Conservation (phyloP, 2,888 invertebrate species). For the Philereme transversata region DNA sequence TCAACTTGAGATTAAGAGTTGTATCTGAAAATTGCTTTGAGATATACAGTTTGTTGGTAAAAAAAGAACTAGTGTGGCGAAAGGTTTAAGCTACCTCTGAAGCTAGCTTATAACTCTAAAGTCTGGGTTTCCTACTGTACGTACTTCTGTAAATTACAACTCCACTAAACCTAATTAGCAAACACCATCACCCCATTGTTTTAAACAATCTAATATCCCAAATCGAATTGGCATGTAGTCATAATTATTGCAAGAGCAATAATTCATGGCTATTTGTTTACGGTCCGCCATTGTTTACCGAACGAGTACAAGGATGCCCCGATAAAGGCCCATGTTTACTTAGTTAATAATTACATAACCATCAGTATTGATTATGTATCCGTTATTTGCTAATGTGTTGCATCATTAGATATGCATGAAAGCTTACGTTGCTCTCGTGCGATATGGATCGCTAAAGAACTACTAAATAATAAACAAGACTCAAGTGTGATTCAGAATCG, state of each 20-base stretch:
- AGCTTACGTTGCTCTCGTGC: slow-evolving; percentile 44
- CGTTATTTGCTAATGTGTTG: slow-evolving; percentile 54
- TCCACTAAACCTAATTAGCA: slow-evolving; percentile 9
- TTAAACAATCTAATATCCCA: slow-evolving; percentile 30
- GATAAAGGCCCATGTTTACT: slow-evolving; percentile 71
- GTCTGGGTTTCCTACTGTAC: neutral
- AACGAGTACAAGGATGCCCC: slow-evolving; percentile 76
- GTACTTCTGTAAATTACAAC: neutral
- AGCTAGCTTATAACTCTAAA: too few species aligned
- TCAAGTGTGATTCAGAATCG: too few species aligned
- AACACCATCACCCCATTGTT: slow-evolving; percentile 22
- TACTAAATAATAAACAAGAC: too few species aligned
- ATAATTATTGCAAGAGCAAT: slow-evolving; percentile 52
- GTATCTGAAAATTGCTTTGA: too few species aligned
- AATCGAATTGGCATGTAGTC: slow-evolving; percentile 35
- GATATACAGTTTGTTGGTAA: too few species aligned
- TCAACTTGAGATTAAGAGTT: too few species aligned
- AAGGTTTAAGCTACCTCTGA: too few species aligned
- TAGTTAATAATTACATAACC: slow-evolving; percentile 78
- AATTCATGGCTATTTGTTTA: slow-evolving; percentile 77
- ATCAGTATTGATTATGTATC: slow-evolving; percentile 63
- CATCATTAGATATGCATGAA: slow-evolving; percentile 19
- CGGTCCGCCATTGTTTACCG: slow-evolving; percentile 70
- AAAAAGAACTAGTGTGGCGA: too few species aligned
- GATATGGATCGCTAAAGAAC: too few species aligned